phyloP scores from a whole-genome alignment of 1,140 invertebrate genomes.

The Danaus melanippus region DNA sequence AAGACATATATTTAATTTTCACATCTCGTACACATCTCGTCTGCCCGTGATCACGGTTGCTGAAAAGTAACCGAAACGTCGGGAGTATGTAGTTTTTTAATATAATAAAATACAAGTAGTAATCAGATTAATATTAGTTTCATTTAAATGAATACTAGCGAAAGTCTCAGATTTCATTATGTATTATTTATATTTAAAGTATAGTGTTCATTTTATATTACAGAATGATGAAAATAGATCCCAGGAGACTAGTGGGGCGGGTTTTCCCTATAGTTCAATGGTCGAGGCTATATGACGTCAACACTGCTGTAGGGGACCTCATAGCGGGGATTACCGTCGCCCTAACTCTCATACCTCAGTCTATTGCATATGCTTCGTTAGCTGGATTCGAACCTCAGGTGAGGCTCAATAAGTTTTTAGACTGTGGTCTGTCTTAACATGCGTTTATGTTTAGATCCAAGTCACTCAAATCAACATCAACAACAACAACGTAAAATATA shows the following conservation, averaged over 20 bases:
- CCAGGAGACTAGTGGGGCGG: slow-evolving; percentile 30
- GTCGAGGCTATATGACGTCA: slow-evolving; percentile 73
- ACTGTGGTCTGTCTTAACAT: background rate
- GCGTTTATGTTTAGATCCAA: background rate
- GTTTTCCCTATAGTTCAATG: slow-evolving; percentile 57
- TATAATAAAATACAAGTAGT: no score
- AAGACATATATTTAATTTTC: background rate
- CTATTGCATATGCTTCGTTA: slow-evolving; percentile 83
- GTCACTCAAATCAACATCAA: background rate
- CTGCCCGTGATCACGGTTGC: no score
- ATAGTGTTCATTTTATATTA: slow-evolving; percentile 2
- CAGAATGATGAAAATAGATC: slow-evolving; percentile 37
- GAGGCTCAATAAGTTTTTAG: slow-evolving; percentile 9
- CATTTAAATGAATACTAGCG: no score
- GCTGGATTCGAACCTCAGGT: slow-evolving; percentile 82
- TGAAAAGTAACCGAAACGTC: no score
- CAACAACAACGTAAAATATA: slow-evolving; percentile 4
- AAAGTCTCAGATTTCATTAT: no score
- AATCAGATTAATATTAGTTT: no score
- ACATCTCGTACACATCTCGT: no score
- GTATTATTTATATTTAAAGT: background rate
- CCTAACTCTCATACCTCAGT: slow-evolving; percentile 84
- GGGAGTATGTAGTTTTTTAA: no score
- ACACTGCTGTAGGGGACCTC: slow-evolving; percentile 78
- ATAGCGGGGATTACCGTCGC: slow-evolving; percentile 90